Percentiles rank a stretch among this genome's conserved stretches.
These are phyloP conservation scores for Corynorhinus townsendii DNA, from an alignment of 2,113 vertebrate species.

Conservation along the genomic window DNA sequence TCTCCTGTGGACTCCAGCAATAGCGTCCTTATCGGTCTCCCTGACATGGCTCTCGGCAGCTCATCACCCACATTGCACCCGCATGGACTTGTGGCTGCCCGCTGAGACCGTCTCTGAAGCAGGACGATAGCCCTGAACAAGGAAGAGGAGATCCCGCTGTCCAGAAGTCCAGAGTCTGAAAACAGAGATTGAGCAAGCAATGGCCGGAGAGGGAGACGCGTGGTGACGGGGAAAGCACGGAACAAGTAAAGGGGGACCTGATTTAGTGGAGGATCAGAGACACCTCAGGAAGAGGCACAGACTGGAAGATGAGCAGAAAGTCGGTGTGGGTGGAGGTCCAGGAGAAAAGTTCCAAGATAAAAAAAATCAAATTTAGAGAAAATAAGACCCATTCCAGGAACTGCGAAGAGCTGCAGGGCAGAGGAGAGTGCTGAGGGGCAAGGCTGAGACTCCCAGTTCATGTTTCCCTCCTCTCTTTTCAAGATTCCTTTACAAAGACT, in stretches of 20 bases:
- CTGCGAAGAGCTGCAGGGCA: not conserved
- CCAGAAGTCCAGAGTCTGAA: not conserved
- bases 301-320: not conserved
- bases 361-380: not conserved
- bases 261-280: not conserved
- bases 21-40: fast-evolving
- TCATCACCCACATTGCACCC: not conserved
- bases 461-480: not conserved
- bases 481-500: not conserved
- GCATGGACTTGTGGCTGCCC: not conserved
- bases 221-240: not conserved
- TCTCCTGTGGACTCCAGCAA: not conserved
- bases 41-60: not conserved
- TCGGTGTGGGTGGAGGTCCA: not conserved
- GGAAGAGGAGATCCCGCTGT: not conserved
- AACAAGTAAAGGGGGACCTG: not conserved
- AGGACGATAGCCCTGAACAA: not conserved
- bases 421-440: too few species aligned
- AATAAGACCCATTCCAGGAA: not conserved
- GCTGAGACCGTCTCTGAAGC: not conserved
- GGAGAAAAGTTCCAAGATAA: not conserved
- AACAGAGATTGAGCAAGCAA: not conserved
- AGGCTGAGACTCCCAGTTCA: fast-evolving
- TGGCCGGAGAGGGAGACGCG: too few species aligned
- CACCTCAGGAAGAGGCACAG: fast-evolving